Conservation (phyloP, 1,140 invertebrate genomes). For the Araneus ventricosus region DNA sequence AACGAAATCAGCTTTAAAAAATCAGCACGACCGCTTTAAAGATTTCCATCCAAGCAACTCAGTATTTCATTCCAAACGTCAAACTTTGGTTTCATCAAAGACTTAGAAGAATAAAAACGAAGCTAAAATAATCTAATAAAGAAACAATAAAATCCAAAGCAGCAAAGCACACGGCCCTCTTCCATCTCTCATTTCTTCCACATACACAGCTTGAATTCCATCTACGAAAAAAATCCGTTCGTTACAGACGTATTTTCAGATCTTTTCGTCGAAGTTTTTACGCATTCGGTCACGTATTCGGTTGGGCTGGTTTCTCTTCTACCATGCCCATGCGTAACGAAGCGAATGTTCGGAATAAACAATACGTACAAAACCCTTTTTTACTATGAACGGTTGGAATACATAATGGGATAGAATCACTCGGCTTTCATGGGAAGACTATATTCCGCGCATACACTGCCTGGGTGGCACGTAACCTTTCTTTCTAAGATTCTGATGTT, state of each 20-base stretch:
- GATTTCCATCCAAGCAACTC: too few relatives aligned
- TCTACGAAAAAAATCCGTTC: constrained; percentile 26
- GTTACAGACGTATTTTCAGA: constrained; percentile 41
- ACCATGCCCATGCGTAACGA: constrained; percentile 35
- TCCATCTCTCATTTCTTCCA: background rate
- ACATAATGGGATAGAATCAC: constrained; percentile 30
- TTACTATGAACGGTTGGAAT: constrained; percentile 46
- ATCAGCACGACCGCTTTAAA: too few relatives aligned
- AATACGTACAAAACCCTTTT: constrained; percentile 62
- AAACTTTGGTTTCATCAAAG: background rate
- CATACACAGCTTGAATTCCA: background rate
- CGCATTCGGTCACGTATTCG: constrained; percentile 49
- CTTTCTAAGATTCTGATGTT: background rate
- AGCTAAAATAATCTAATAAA: background rate
- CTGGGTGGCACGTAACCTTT: constrained; percentile 1
- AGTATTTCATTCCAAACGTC: background rate
- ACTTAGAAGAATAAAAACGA: background rate
- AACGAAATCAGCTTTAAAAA: too few relatives aligned
- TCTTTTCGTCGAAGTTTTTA: background rate
- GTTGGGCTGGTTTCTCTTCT: constrained; percentile 29
- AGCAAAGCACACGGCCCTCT: background rate
- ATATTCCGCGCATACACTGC: background rate
- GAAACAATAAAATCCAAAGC: background rate
- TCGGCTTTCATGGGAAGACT: background rate
- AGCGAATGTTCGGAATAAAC: constrained; percentile 58